Base-by-base conservation (phyloP, 2,113 vertebrate species). In the Salvelinus alpinus region DNA sequence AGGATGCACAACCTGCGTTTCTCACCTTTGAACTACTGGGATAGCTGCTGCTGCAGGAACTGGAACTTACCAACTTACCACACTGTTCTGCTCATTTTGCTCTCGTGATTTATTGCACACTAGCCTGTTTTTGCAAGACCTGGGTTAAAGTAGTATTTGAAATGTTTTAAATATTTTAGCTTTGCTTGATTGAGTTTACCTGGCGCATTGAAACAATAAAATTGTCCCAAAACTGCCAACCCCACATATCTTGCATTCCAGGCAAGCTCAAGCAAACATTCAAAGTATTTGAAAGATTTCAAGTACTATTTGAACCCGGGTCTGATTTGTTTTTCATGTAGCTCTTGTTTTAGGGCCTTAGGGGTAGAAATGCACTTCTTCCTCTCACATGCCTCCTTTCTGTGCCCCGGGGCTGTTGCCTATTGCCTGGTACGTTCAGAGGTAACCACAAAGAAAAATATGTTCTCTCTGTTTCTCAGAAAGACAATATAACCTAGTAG, bases 101-200 rank as follows among this genome's bases (percentile, higher is more conserved):
- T 79, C 0, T 76, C 83, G 88, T 22, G 82, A 84, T 88, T 80
- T 86, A 14, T 18, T 71, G 78, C 6, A 4, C 78, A 79, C 59
- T 22, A 22, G 20, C 18, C 1, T 11, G 5, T 18, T 54, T 54
- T 54, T 54, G 12, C 51, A 54, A 14, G 12, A 18, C 51, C 51
- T 54, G 16, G 51, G 51, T 54, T 54, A 14, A 54, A 54, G 16
- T 18, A 54, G 13, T 54, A 18, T 54, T 54, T 54, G 12, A 54
- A 54, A 54, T 54, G 51, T 54, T 54, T 51, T 4, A 51, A 51
- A 51, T 51, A 14, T 11, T 51, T 51, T 54, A 5, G 51, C 5
- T 54, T 54, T 54, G 51, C 16, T 54, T 54, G 51, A 54, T 18
- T 54, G 51, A 54, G 12, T 14, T 14, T 18, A 5, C 16, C 51